Base-by-base conservation (phyloP, 2,113 vertebrate genomes). In the Cromileptes altivelis region DNA sequence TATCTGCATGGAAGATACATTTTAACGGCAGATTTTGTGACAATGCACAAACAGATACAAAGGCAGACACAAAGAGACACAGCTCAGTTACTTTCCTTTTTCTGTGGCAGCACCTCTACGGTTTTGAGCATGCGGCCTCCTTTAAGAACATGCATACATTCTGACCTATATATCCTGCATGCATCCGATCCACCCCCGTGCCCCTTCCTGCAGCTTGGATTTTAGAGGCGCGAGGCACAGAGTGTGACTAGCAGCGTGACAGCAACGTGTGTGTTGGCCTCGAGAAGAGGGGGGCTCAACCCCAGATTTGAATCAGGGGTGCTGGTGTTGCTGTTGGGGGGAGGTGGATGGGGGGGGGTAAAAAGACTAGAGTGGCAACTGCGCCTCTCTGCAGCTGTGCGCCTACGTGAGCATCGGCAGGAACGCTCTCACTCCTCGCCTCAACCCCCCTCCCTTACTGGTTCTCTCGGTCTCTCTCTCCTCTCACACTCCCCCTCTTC, bases 351-450 rank as follows among this genome's bases (percentile, higher is more conserved):
- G 27, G 60, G 33, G 76, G 74, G 56, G 53, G 63, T 72, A 89
- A 88, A 88, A 90, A 89, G 89, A 90, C 75, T n/a, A 88, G 71
- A 73, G 52, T 81, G 85, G 87, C 90, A 89, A 93, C 77, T 85
- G 87, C 65, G 73, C 68, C 72, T 79, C 85, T 78, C 90, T 90
- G 92, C 94, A 94, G 93, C 93, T 95, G 94, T 92, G 90, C 88
- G 94, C 85, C 88, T 94, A 95, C 94, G 94, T 95, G 94, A 93
- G 93, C 91, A 86, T 85, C 64, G 75, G 93, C 94, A 95, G 93
- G 94, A 90, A 93, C 90, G 13, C 88, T 62, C 69, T 79, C 0
- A 10, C 84, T 83, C 81, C 84, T 89, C 82, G 17, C 72, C 79
- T 69, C 81, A 58, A 6, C 50, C 69, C 33, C 85, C 84, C 90